Percentiles rank a stretch among this genome's conserved stretches.
Evolutionary conservation across 1,140 invertebrate genomes (phyloP).

Genomic region (Leptopilina boulardi): DNA sequence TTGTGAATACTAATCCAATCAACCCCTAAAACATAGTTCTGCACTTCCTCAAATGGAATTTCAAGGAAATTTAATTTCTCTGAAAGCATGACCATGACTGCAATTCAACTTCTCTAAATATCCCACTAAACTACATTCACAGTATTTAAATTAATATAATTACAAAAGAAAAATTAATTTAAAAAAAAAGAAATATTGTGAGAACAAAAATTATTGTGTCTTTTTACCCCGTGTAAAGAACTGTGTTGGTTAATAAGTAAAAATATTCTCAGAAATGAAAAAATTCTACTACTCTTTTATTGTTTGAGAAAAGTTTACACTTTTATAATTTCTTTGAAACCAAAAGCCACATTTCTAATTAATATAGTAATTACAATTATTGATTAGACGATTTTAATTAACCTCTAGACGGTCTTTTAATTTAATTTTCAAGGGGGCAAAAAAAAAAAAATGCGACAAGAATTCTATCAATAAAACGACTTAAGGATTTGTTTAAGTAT

Average conservation of each 20-base stretch:
- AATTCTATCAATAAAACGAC: background rate
- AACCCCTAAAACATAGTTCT: constrained; percentile 16
- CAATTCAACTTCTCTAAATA: background rate
- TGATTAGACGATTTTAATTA: background rate
- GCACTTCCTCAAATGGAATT: constrained; percentile 8
- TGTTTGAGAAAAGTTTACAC: no score
- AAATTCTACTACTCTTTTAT: no score
- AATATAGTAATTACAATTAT: background rate
- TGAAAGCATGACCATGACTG: constrained; percentile 5
- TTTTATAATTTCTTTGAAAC: background rate
- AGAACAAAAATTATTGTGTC: no score
- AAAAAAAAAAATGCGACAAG: background rate
- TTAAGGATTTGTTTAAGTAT: background rate
- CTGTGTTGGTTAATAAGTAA: no score
- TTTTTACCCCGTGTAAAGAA: no score
- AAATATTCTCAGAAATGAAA: no score
- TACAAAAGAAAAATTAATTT: background rate
- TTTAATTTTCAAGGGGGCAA: background rate
- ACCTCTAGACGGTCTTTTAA: background rate
- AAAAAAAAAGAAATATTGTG: background rate
- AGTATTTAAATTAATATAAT: background rate
- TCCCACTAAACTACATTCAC: background rate
- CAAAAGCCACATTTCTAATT: background rate
- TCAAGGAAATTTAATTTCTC: background rate
- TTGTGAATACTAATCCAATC: constrained; percentile 3